phyloP scores from a whole-genome alignment of 2,888 invertebrate genomes.

The Penaeus monodon region DNA sequence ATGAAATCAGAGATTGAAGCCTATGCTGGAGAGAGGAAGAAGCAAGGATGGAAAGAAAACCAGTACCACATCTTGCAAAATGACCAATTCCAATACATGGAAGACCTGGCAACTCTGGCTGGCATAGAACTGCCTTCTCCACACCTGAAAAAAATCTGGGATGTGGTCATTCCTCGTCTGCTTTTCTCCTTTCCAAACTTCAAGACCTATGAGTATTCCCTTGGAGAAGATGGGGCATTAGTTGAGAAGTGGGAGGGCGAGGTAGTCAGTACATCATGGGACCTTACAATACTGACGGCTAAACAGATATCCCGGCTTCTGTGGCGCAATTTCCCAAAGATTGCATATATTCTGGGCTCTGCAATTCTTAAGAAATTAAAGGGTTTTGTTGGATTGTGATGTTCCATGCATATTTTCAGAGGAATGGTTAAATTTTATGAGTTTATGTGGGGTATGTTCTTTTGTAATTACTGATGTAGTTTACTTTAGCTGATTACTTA shows the following conservation, averaged over 20 bases:
- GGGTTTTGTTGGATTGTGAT: no score
- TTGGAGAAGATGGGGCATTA: constrained; percentile 25
- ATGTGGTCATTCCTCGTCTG: constrained; percentile 29
- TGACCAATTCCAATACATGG: constrained; percentile 52
- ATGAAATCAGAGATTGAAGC: constrained; percentile 33
- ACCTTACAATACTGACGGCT: constrained; percentile 1
- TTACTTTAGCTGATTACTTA: no score
- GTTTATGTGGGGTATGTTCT: no score
- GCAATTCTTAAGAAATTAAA: neutral
- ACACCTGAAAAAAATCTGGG: constrained; percentile 27
- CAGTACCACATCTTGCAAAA: constrained; percentile 49
- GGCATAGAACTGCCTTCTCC: constrained; percentile 28
- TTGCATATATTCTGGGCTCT: constrained; percentile 22
- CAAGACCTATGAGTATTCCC: constrained; percentile 41
- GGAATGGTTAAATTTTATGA: no score
- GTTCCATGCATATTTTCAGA: no score
- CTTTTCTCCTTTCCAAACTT: constrained; percentile 36
- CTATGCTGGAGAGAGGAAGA: constrained; percentile 9
- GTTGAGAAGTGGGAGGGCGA: constrained; percentile 16
- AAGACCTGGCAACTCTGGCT: constrained; percentile 47
- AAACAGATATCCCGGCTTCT: constrained; percentile 12
- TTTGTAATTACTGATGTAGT: no score
- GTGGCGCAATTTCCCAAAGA: constrained; percentile 31
- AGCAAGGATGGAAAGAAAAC: constrained; percentile 22
- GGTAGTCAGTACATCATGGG: constrained; percentile 15